Base-by-base conservation (phyloP, 2,113 vertebrate genomes). In the Myrmecobius fasciatus region DNA sequence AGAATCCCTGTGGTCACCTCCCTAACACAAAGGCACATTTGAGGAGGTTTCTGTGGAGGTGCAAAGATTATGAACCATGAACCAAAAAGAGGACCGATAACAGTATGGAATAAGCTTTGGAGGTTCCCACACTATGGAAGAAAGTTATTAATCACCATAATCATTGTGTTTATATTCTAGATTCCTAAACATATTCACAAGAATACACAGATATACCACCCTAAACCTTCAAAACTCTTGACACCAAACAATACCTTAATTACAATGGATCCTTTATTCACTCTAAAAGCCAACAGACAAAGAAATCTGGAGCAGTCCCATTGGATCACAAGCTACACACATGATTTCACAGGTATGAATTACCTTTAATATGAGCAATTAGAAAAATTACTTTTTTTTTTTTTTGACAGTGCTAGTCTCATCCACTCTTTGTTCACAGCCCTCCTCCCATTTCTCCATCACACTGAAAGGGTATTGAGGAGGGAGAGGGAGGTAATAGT, bases 291-390 rank as follows among this genome's bases (percentile, higher is more conserved):
- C 92, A 99, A 99, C 96, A 99, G 98, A 94, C 95, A 99, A 94
- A 97, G 53, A 96, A 99, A 98, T 93, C n/a, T 98, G 92, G 98
- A 99, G 96, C 98, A 93, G 89, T 96, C 98, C 8, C 98, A 98
- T 3, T 98, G 99, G 98, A 47, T 99, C 92, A 99, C 98, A 91
- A 98, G 98, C 0, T 98, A 99, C 49, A 98, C 97, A 75, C 96
- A 95, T 93, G 95, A 99, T 89, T 99, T 98, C 94, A 98, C 98
- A 98, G 98, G 98, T 99, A 97, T n/a, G 94, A 46, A 88, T 93
- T 97, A 92, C 93, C 83, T 25, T 96, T 96, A 90, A 89, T 91
- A 36, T 89, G 52, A 89, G 92, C 90, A 89, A 53, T 51, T 92
- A 51, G 46, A 83, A 60, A 95, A 95, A 60, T 60, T 11, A 26